Evolutionary conservation across 2,797 vertebrate species (phyloP).

Genomic region (Tapirus indicus): DNA sequence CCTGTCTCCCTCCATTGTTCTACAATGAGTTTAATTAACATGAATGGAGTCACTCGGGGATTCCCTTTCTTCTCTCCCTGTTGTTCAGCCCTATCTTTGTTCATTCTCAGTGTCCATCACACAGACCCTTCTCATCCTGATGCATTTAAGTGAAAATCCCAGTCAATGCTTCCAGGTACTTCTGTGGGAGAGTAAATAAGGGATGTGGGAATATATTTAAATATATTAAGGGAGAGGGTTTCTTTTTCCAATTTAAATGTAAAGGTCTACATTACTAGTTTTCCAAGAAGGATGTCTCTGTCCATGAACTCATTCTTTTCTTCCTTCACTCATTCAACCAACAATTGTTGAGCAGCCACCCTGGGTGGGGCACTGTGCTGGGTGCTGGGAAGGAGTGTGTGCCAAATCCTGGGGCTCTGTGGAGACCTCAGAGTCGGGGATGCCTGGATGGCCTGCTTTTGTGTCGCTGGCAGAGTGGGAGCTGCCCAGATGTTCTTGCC

Average conservation of each 20-base stretch:
- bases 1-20: no score
- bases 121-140: not conserved
- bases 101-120: not conserved
- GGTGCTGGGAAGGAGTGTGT: not conserved
- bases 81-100: no score
- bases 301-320: not conserved
- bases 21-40: no score
- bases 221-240: not conserved
- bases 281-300: not conserved
- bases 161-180: not conserved
- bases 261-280: not conserved
- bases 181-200: not conserved
- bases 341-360: no score
- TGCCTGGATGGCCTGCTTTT: not conserved
- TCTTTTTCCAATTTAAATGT: not conserved
- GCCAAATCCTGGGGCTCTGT: no score
- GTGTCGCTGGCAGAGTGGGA: no score
- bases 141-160: no score
- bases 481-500: not conserved
- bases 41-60: not conserved
- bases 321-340: not conserved
- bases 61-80: not conserved
- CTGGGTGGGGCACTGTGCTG: not conserved
- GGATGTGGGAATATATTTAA: not conserved
- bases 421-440: no score